These are phyloP conservation scores for Atta cephalotes DNA, from an alignment of 1,140 invertebrate genomes.

Conservation along the genomic window DNA sequence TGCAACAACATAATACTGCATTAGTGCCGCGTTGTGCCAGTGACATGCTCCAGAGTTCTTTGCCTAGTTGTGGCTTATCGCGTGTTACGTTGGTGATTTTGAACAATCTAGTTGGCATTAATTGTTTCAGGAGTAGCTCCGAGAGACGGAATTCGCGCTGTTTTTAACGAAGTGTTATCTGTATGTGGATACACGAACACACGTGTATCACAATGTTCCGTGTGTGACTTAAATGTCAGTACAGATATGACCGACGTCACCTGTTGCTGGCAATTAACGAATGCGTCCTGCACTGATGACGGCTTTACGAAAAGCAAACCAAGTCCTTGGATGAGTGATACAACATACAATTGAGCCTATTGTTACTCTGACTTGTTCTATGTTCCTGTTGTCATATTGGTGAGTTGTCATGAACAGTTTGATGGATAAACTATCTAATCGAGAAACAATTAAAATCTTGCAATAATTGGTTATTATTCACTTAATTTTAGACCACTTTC, in stretches of 20 bases:
- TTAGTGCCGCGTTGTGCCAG: neutral
- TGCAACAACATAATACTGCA: neutral
- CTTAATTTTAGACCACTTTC: neutral
- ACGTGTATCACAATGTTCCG: slow-evolving; percentile 59
- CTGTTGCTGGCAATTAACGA: slow-evolving; percentile 77
- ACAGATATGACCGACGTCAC: slow-evolving; percentile 66
- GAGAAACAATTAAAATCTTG: neutral
- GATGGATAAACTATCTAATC: neutral
- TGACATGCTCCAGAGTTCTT: neutral
- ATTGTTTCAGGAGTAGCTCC: slow-evolving; percentile 1
- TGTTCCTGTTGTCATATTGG: neutral
- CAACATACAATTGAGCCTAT: neutral
- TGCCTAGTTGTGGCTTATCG: slow-evolving; percentile 9
- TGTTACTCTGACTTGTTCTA: slow-evolving; percentile 14
- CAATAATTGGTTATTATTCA: neutral
- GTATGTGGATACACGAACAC: no score
- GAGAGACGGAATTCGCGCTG: slow-evolving; percentile 48
- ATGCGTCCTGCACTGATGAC: slow-evolving; percentile 51
- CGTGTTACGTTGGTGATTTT: neutral
- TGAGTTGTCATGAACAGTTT: slow-evolving; percentile 29
- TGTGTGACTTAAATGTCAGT: slow-evolving; percentile 67
- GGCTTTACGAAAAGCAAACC: slow-evolving; percentile 69
- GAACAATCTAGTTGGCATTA: neutral
- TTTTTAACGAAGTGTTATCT: slow-evolving; percentile 55
- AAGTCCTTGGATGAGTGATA: slow-evolving; percentile 34